A percentile compares a stretch with the other conserved stretches of the same genome.
These are phyloP conservation scores for Itoplectis maculator DNA, from an alignment of 2,888 invertebrate genomes.

Conservation along the genomic window DNA sequence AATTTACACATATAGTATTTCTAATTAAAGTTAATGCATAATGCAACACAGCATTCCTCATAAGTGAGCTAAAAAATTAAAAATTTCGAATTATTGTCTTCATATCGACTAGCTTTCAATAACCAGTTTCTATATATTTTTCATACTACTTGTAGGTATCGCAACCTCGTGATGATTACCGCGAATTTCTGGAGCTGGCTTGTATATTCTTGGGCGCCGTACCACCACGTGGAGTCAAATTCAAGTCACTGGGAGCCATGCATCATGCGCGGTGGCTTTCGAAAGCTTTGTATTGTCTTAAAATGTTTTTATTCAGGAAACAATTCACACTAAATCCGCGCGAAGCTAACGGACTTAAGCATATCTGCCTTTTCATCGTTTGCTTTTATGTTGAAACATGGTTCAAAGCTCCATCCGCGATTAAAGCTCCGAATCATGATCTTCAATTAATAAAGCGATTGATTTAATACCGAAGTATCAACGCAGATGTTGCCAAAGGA, in stretches of 20 bases:
- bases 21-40: too few species aligned
- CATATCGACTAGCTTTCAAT: not conserved
- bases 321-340: constrained; percentile 66
- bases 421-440: constrained; percentile 1
- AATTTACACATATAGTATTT: too few species aligned
- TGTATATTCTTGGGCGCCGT: constrained; percentile 1
- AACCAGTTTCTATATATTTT: not conserved
- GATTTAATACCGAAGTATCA: not conserved
- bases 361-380: constrained; percentile 71
- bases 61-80: not conserved
- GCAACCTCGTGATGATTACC: constrained; percentile 16
- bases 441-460: not conserved
- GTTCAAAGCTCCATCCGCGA: constrained; percentile 23
- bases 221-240: constrained; percentile 9
- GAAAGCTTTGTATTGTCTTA: constrained; percentile 74
- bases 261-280: constrained; percentile 76
- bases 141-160: not conserved
- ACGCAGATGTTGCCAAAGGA: constrained; percentile 27
- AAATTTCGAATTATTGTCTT: not conserved
- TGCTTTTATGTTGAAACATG: constrained; percentile 69
- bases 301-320: constrained; percentile 73
- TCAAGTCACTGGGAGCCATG: constrained; percentile 69
- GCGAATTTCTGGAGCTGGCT: constrained; percentile 7
- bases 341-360: constrained; percentile 65
- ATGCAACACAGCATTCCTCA: too few species aligned